Conservation (phyloP, 1,140 invertebrate species). For the Maconellicoccus hirsutus region DNA sequence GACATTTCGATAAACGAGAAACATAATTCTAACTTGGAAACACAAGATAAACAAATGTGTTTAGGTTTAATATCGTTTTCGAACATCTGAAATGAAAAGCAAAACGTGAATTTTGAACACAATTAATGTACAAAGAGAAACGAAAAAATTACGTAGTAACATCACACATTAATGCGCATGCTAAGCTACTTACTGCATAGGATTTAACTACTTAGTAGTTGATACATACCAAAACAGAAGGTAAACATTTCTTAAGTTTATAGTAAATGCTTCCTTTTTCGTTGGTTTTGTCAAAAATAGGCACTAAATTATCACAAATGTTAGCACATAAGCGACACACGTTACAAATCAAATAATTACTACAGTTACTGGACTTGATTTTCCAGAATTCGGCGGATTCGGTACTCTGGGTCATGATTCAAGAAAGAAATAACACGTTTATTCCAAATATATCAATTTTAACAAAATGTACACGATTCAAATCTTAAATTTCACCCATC, state of each 20-base stretch:
- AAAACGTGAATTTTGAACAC: too few relatives aligned
- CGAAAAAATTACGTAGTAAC: too few relatives aligned
- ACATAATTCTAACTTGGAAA: constrained; percentile 30
- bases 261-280: constrained; percentile 27
- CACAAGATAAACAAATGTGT: constrained; percentile 29
- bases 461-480: too few relatives aligned
- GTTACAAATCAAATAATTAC: constrained; percentile 19
- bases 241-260: constrained; percentile 16
- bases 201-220: not conserved
- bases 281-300: constrained; percentile 27
- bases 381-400: not conserved
- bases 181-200: too few relatives aligned
- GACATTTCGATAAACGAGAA: constrained; percentile 29
- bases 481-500: too few relatives aligned
- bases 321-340: constrained; percentile 29
- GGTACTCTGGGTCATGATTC: not conserved
- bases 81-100: constrained; percentile 26
- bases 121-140: not conserved
- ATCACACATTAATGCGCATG: too few relatives aligned
- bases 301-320: constrained; percentile 26
- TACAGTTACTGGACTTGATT: not conserved
- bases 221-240: not conserved
- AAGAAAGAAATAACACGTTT: too few relatives aligned
- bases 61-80: constrained; percentile 30
- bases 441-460: too few relatives aligned